Evolutionary conservation across 2,113 vertebrate genomes (phyloP).

Genomic region (Propithecus coquereli): DNA sequence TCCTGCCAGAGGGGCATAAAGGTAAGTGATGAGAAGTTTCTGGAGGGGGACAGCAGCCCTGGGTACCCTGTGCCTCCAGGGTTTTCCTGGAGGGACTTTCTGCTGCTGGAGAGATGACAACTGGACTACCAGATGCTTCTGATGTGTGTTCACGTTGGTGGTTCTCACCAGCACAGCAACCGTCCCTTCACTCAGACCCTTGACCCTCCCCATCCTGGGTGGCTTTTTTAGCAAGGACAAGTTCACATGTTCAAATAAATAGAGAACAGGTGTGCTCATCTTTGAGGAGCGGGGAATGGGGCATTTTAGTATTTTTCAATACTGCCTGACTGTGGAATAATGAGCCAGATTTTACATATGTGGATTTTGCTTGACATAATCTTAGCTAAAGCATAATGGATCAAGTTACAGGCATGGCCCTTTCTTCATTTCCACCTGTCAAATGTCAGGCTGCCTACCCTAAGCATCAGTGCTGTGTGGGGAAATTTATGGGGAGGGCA

Average conservation of each 20-base stretch:
- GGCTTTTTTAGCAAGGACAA: background rate
- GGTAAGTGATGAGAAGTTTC: background rate
- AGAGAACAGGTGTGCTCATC: background rate
- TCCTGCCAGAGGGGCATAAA: background rate
- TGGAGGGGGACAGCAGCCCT: background rate
- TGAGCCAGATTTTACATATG: background rate
- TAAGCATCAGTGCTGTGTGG: fast-evolving
- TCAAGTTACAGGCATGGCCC: background rate
- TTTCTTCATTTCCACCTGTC: no score
- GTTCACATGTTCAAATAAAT: background rate
- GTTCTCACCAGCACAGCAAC: background rate
- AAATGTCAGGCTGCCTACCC: fast-evolving
- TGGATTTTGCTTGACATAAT: background rate
- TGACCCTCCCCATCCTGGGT: background rate
- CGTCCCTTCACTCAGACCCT: fast-evolving
- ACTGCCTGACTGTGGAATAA: no score
- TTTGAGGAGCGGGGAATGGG: background rate
- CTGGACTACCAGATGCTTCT: fast-evolving
- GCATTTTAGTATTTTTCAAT: background rate
- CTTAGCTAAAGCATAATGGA: background rate
- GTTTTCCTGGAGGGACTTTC: background rate
- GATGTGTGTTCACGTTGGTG: fast-evolving
- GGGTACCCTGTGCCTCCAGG: background rate
- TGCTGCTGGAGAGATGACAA: fast-evolving
- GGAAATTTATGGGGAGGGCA: background rate